Conservation (phyloP, 2,797 vertebrate species). For the Ciconia nigra region DNA sequence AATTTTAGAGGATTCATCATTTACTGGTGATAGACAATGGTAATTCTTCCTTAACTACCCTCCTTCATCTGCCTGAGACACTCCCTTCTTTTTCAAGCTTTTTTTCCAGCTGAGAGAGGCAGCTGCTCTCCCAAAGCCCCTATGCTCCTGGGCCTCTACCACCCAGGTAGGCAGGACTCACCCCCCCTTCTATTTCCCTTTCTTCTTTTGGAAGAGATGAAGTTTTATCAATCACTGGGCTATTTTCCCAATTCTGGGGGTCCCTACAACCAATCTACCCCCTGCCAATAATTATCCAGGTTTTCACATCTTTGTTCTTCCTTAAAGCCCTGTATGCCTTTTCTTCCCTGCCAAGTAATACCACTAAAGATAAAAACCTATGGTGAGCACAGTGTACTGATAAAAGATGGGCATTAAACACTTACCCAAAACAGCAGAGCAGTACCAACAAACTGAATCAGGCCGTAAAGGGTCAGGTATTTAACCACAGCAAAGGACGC, state of each 20-base stretch:
- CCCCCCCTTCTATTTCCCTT: background rate
- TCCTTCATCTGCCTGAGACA: background rate
- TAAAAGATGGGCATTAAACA: background rate
- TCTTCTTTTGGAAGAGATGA: background rate
- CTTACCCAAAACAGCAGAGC: constrained; percentile 71
- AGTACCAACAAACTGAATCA: constrained; percentile 59
- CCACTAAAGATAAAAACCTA: background rate
- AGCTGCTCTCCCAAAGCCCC: background rate
- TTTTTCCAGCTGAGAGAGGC: background rate
- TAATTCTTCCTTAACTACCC: background rate
- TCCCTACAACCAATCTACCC: background rate
- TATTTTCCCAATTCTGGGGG: background rate
- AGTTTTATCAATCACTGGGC: background rate
- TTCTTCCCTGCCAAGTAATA: background rate
- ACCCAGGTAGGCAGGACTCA: background rate
- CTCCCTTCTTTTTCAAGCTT: background rate
- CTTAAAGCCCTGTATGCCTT: background rate
- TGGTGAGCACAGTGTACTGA: fast-evolving
- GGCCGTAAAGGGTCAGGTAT: constrained; percentile 64
- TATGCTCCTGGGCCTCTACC: background rate
- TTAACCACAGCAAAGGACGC: constrained; percentile 73
- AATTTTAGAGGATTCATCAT: background rate
- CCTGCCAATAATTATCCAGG: background rate
- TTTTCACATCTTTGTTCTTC: background rate
- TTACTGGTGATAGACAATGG: background rate